Base-by-base conservation (phyloP, 2,797 vertebrate species). In the Sciaenops ocellatus region DNA sequence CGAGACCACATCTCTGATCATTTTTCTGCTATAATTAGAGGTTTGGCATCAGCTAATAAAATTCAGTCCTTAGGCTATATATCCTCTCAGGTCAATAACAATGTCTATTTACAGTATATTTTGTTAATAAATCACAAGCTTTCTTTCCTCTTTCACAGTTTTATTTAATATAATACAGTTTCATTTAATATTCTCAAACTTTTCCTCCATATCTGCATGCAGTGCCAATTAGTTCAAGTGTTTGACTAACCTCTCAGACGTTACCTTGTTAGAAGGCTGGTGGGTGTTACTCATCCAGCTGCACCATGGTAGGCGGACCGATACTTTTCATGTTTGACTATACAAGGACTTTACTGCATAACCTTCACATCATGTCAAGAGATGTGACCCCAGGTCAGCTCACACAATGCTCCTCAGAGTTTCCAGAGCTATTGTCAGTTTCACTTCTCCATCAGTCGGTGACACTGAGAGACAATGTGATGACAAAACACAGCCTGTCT, bases 231-330 rank as follows among this genome's bases (percentile, higher is more conserved):
- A 24, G 20, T 42, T 26, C 6, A 28, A 66, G 65, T 69, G 80
- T 65, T 50, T 50, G 50, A 62, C 62, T 44, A 51, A 67, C 34
- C 77, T 56, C 62, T 48, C 55, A 18, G 60, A 56, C 54, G 72
- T 9, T 74, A 61, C 59, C 46, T 74, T 56, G 60, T 67, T 76
- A 10, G 52, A 56, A 3, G 26, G 13, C 7, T 41, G 28, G 6
- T 24, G 28, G 67, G 54, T 54, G 41, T 4, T 59, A 24, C 46
- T 59, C 56, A 47, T 48, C 47, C 66, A 52, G 20, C 50, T 70
- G 65, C n/a, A 42, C 13, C 38, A 1, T 47, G 28, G 74, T n/a
- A 30, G 47, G 56, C 16, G 66, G 51, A 70, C 24, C 2, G 22
- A 20, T 18, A 1, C 48, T 47, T 59, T 64, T 26, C 46, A 55